Percentiles rank a stretch among this genome's conserved stretches.
These are phyloP conservation scores for Adrianichthys oophorus DNA, from an alignment of 2,797 vertebrate genomes.

Conservation along the genomic window DNA sequence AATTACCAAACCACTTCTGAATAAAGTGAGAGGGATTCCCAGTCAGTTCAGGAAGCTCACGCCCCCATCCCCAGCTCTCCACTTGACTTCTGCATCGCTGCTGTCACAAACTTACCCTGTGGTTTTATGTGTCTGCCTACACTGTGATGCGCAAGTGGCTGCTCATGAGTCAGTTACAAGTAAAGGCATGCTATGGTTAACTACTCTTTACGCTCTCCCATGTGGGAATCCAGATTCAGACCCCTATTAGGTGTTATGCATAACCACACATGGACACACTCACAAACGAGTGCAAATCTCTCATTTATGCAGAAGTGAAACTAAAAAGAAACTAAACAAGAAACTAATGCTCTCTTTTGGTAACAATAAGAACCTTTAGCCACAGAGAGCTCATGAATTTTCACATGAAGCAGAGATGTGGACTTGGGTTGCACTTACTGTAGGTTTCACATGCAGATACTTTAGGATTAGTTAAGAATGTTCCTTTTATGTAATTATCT, in stretches of 20 bases:
- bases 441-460: too few species aligned
- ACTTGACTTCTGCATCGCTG: not conserved
- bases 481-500: too few species aligned
- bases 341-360: not conserved
- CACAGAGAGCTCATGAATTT: not conserved
- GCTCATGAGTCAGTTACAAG: constrained; percentile 46
- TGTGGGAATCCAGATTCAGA: constrained; percentile 43
- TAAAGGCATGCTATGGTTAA: constrained; percentile 35
- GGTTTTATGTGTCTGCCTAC: constrained; percentile 44
- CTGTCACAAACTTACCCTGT: constrained; percentile 38
- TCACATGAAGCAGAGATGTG: too few species aligned
- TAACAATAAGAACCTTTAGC: constrained; percentile 1
- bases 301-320: constrained; percentile 61
- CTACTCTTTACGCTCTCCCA: constrained; percentile 54
- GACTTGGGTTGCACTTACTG: too few species aligned
- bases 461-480: too few species aligned
- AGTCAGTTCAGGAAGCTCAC: constrained; percentile 28
- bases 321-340: constrained; percentile 39
- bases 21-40: constrained; percentile 65
- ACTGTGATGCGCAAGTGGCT: constrained; percentile 32
- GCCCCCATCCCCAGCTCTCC: not conserved
- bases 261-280: constrained; percentile 9
- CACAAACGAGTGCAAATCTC: constrained; percentile 2
- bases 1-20: constrained; percentile 38
- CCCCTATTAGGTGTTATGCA: constrained; percentile 22